A percentile compares a stretch with the other conserved stretches of the same genome.
Evolutionary conservation across 2,797 vertebrate genomes (phyloP).

Genomic region (Triplophysa yarkandensis): DNA sequence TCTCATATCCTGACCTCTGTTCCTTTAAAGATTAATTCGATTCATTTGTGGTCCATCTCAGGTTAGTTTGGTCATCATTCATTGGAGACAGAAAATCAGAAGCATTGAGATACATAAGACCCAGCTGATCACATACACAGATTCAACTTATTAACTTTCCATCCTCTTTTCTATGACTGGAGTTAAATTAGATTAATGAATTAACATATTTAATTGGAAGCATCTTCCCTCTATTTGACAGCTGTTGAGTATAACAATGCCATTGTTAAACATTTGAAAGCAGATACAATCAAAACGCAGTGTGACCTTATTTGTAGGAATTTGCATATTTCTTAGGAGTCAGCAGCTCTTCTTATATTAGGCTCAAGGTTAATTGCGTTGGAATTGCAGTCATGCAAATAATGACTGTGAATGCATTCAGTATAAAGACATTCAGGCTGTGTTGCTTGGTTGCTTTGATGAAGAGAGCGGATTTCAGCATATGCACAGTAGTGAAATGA

Average conservation of each 20-base stretch:
- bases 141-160: conserved; percentile 56
- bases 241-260: conserved; percentile 68
- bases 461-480: conserved; percentile 9
- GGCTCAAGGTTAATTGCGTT: conserved; percentile 67
- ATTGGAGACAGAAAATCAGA: background rate
- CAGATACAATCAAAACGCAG: conserved; percentile 67
- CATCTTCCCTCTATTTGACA: conserved; percentile 66
- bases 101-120: conserved; percentile 42
- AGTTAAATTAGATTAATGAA: conserved; percentile 68
- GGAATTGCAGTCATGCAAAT: conserved; percentile 62
- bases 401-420: conserved; percentile 59
- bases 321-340: conserved; percentile 68
- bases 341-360: conserved; percentile 67
- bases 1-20: conserved; percentile 13
- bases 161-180: conserved; percentile 57
- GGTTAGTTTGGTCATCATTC: conserved; percentile 19
- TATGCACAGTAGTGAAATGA: conserved; percentile 24
- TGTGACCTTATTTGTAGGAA: conserved; percentile 61
- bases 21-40: conserved; percentile 6
- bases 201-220: conserved; percentile 71
- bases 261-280: conserved; percentile 66
- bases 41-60: background rate
- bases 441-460: conserved; percentile 48
- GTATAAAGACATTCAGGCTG: conserved; percentile 57
- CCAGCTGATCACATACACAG: conserved; percentile 54